Conservation (phyloP, 2,888 invertebrate species). For the Rotaria macrura region DNA sequence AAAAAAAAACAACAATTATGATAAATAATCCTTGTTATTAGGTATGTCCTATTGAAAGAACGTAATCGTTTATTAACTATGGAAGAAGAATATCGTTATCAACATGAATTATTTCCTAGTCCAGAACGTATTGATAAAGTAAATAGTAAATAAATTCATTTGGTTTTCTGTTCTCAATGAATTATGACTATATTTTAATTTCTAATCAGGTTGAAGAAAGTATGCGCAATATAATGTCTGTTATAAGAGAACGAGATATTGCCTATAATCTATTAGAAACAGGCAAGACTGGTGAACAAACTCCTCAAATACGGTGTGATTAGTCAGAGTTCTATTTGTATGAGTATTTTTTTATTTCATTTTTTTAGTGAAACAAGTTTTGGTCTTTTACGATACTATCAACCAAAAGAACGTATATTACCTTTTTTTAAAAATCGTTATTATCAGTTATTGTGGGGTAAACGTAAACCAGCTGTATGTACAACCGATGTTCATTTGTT, state of each 20-base stretch:
- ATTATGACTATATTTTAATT: no score
- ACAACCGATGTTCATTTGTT: no score
- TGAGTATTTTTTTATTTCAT: background rate
- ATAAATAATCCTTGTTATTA: background rate
- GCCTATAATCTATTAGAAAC: conserved; percentile 81
- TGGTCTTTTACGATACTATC: background rate
- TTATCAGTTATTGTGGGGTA: background rate
- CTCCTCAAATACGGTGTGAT: conserved; percentile 23
- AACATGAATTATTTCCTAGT: conserved; percentile 66
- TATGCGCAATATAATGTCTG: conserved; percentile 42
- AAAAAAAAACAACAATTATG: background rate
- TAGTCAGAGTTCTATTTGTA: background rate
- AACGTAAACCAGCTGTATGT: background rate
- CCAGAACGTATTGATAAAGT: conserved; percentile 85
- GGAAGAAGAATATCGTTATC: conserved; percentile 68
- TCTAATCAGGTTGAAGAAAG: no score
- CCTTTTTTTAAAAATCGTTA: background rate
- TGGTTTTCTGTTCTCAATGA: no score
- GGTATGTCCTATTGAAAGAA: conserved; percentile 74
- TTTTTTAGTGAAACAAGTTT: background rate
- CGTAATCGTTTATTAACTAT: conserved; percentile 90
- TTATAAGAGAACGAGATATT: conserved; percentile 78
- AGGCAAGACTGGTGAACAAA: conserved; percentile 51
- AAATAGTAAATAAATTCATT: conserved; percentile 15
- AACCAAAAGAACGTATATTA: background rate